Evolutionary conservation across 2,888 invertebrate species (phyloP), one percentile per base, ranked within the genome.

Genomic region (Ellobium chinense): DNA sequence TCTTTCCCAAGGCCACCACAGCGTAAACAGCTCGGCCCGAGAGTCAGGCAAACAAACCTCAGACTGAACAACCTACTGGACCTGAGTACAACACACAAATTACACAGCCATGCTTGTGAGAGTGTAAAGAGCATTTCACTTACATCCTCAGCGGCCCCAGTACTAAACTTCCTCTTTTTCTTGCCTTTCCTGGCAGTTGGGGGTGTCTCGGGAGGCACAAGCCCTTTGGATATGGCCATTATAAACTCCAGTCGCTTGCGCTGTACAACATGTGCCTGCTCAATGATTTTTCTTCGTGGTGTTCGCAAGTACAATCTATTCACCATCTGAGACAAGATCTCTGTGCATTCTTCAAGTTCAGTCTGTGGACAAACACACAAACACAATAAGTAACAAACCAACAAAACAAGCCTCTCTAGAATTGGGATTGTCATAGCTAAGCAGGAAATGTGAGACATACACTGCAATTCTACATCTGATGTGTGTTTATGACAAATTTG

Each of bases 241-340:
- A 95, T 94, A 88, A 95, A 95, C 89, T 95, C 95, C 83, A 95
- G 94, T 54, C 95, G 91, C 91, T 95, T 95, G 81, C 95, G 92
- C 85, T 95, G 93, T 5, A 95, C 94, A 78, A 95, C 92, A 63
- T 94, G 93, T 24, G 95, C 95, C 60, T 95, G 95, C 89, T 95
- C 94, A 37, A 95, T 94, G 84, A 95, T 95, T 83, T 94, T 94
- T 78, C 94, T 92, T 81, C 95, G 94, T 0, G 95, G 95, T 21
- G 95, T 95, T 34, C 92, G 87, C 63, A 95, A 91, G 89, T 95
- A 95, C 0, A 95, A 94, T 27, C 95, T 92, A 12, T 95, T 95
- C 31, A 95, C 94, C 94, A 95, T 95, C 90, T 95, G 95, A 24
- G 95, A 95, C 65, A 95, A 91, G 84, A 94, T 95, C 90, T 95